Evolutionary conservation across 37 sponge, comb jelly and placozoan genomes (phyloP).

Genomic region (Oscarella lobularis): DNA sequence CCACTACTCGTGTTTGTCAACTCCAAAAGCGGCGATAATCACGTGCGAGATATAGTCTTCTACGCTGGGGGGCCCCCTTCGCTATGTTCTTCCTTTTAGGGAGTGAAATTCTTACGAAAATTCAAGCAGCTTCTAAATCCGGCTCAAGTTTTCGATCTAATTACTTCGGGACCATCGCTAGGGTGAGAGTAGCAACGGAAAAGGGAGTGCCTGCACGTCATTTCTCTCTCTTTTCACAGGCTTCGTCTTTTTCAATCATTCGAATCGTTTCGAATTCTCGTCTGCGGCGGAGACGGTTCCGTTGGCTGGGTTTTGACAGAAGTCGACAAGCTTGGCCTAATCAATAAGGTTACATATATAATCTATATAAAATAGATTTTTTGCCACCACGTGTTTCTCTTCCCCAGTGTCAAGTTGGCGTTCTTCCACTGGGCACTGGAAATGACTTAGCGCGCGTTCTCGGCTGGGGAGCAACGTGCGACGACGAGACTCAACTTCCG

Average conservation of each 20-base stretch:
- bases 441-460: slow-evolving; percentile 91
- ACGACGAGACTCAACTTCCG: slow-evolving; percentile 71
- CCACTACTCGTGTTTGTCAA: slow-evolving; percentile 87
- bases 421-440: slow-evolving; percentile 91
- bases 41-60: slow-evolving; percentile 17
- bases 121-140: slow-evolving; percentile 88
- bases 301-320: slow-evolving; percentile 90
- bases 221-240: slow-evolving; percentile 25
- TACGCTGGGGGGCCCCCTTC: not conserved
- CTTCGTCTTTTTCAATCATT: slow-evolving; percentile 65
- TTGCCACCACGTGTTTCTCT: not conserved
- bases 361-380: not conserved
- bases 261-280: slow-evolving; percentile 67
- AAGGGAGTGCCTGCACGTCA: too few species aligned
- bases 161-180: slow-evolving; percentile 61
- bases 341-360: not conserved
- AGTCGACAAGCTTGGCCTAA: slow-evolving; percentile 50
- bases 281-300: slow-evolving; percentile 92
- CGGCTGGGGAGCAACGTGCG: slow-evolving; percentile 84
- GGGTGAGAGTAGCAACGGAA: too few species aligned
- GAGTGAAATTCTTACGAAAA: slow-evolving; percentile 75
- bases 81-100: slow-evolving; percentile 17
- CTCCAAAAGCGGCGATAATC: slow-evolving; percentile 90
- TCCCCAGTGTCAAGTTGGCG: slow-evolving; percentile 65
- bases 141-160: slow-evolving; percentile 84